Base-by-base conservation (phyloP, 2,888 invertebrate species). In the Fragum sueziense region DNA sequence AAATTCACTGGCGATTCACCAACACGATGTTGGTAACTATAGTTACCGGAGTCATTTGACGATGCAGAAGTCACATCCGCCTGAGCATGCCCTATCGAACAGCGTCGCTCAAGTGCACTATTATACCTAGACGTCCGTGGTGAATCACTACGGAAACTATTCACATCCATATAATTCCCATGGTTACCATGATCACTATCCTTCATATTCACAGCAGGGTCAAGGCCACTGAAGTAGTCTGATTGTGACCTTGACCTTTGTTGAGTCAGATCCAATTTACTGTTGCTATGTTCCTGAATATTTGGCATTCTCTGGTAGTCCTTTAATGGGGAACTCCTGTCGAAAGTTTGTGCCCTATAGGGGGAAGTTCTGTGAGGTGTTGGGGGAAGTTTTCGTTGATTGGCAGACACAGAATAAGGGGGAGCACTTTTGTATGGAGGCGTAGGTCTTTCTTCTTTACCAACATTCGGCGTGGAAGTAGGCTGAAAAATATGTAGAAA, bases 401-500 rank as follows among this genome's bases (percentile, higher is more conserved):
- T 79, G 51, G 78, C 74, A 3, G 86, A 79, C 31, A 74, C 41
- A n/a, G 31, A 52, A 75, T 90, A 89, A 4, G 90, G 89, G 3
- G 90, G 90, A 57, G 90, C 87, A 31, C 89, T 87, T 70, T 87
- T 87, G 80, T 90, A 90, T 0, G 90, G 89, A 25, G 90, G 91
- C 9, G 88, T 68, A 17, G 80, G 78, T 9, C 83, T 62, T 17
- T 54, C 54, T 25, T 70, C 57, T 37, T 33, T 65, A 37, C 37
- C 65, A 25, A 37, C 25, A 25, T 65, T 65, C 25, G 65, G 37
- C 9, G 65, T 31, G 29, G 52, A 69, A 52, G 47, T 69, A 20
- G 51, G 69, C 69, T 69, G 65, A 31, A 54, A 65, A 11, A 71
- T 1, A 54, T 1, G 22, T 25, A 70, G 27, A n/a, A 70, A 25